Conservation (phyloP, 2,888 invertebrate species). For the Orthosia gothica region DNA sequence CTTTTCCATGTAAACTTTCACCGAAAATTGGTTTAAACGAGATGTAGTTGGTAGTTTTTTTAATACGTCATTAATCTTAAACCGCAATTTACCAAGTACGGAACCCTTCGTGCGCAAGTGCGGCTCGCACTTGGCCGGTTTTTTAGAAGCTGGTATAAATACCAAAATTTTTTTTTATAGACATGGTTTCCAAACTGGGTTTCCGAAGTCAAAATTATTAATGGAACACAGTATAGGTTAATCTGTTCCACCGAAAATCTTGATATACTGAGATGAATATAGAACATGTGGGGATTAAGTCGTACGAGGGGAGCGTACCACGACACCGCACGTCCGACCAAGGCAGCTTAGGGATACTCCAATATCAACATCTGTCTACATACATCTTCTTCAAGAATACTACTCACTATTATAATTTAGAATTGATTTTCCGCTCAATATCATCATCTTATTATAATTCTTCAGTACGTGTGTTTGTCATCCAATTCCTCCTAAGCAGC, state of each 20-base stretch:
- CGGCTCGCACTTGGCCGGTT: no score
- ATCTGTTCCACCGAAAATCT: conserved; percentile 61
- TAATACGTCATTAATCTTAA: no score
- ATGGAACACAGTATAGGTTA: conserved; percentile 55
- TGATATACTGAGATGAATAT: conserved; percentile 62
- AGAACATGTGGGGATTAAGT: conserved; percentile 64
- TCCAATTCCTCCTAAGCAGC: no score
- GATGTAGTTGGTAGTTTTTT: no score
- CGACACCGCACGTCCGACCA: conserved; percentile 59
- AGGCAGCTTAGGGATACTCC: conserved; percentile 51
- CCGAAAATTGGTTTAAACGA: no score
- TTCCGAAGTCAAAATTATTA: conserved; percentile 48
- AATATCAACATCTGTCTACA: conserved; percentile 39
- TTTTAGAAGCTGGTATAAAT: not conserved
- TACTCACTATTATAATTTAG: not conserved
- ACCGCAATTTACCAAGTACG: no score
- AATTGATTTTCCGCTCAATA: conserved; percentile 2
- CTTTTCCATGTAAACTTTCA: no score
- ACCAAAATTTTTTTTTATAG: not conserved
- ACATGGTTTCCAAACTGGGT: conserved; percentile 10
- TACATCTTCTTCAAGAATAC: conserved; percentile 12
- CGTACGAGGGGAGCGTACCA: conserved; percentile 61
- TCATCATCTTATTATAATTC: no score
- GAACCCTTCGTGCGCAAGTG: no score
- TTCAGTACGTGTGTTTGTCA: no score